Percentiles rank a stretch among this genome's conserved stretches.
Conservation (phyloP, 2,113 vertebrate species). For the Columbina picui region DNA sequence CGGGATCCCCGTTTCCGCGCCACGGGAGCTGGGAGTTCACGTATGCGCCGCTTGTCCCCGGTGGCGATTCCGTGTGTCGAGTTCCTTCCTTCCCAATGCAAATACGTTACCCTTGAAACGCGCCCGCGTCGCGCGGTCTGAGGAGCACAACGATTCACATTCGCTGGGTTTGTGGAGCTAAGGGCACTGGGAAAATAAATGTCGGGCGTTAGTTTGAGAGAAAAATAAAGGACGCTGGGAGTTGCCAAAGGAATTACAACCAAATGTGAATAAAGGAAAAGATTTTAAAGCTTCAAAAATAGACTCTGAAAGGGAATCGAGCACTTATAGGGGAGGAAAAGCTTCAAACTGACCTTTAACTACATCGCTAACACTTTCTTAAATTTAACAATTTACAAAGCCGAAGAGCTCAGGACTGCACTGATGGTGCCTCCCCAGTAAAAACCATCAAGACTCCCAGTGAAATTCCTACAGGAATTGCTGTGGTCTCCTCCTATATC, state of each 20-base stretch:
- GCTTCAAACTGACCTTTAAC: neutral
- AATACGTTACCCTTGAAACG: neutral
- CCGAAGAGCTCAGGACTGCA: accelerated
- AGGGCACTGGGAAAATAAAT: neutral
- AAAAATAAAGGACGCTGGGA: neutral
- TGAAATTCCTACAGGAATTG: neutral
- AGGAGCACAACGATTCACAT: neutral
- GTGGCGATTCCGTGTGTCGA: neutral
- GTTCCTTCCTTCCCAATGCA: neutral
- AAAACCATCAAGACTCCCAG: neutral
- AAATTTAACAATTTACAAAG: neutral
- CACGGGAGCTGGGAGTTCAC: neutral
- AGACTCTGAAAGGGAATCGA: neutral
- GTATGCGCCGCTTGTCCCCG: accelerated
- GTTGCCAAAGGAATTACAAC: neutral
- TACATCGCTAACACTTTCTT: neutral
- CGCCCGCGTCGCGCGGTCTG: neutral
- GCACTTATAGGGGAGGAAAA: neutral
- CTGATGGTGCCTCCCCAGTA: neutral
- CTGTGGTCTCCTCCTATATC: neutral
- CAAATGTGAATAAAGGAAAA: neutral
- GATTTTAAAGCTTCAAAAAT: neutral
- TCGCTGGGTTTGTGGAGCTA: neutral
- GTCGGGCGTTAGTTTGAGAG: neutral
- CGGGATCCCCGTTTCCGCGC: neutral